Percentiles rank a stretch among this genome's conserved stretches.
Conservation (phyloP, 2,888 invertebrate genomes). For the Erebia aethiops region DNA sequence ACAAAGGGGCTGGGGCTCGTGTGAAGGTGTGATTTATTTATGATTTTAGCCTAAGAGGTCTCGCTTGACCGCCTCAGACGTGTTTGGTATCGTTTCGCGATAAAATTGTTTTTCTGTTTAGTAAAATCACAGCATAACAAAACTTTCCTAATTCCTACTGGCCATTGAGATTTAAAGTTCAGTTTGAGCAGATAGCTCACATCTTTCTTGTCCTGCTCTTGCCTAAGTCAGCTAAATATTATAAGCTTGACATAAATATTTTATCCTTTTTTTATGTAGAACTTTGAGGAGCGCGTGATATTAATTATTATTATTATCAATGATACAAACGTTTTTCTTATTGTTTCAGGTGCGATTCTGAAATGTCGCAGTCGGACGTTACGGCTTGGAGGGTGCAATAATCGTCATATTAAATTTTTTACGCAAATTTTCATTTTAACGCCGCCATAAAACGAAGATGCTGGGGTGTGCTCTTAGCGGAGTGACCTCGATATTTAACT, state of each 20-base stretch:
- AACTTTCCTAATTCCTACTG: not conserved
- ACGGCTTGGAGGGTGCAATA: constrained; percentile 50
- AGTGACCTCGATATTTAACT: constrained; percentile 68
- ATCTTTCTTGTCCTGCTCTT: too few species aligned
- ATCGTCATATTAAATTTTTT: constrained; percentile 48
- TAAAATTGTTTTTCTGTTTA: constrained; percentile 21
- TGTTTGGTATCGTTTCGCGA: constrained; percentile 54
- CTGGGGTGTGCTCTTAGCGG: constrained; percentile 77
- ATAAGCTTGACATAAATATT: too few species aligned
- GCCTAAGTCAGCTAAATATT: too few species aligned
- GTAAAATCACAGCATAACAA: not conserved
- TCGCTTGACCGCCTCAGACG: constrained; percentile 72
- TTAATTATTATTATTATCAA: too few species aligned
- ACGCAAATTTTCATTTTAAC: constrained; percentile 53
- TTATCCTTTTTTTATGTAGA: too few species aligned
- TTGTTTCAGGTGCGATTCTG: constrained; percentile 80
- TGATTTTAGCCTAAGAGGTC: constrained; percentile 70
- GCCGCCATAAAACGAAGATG: constrained; percentile 72
- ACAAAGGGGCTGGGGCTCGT: constrained; percentile 73
- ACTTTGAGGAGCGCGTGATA: too few species aligned
- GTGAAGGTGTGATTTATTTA: constrained; percentile 83
- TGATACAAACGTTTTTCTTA: constrained; percentile 47
- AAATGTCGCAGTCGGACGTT: constrained; percentile 54
- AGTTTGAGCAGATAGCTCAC: too few species aligned
- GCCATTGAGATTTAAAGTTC: too few species aligned